These are phyloP conservation scores for Gavia stellata DNA, from an alignment of 2,113 vertebrate genomes.

Conservation along the genomic window DNA sequence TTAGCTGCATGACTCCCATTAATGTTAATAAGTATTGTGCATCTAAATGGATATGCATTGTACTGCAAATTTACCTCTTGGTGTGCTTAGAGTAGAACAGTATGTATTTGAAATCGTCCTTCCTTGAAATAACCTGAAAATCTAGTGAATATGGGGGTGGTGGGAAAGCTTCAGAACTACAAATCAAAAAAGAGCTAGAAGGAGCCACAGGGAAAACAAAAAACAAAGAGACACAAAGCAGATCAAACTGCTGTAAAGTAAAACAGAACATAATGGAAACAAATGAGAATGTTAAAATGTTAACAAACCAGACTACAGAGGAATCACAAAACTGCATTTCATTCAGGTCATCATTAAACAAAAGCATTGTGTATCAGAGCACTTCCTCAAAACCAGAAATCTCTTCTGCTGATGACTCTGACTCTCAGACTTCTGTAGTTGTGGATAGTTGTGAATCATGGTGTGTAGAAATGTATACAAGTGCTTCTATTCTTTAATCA, in stretches of 20 bases:
- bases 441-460: neutral
- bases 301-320: neutral
- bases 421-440: neutral
- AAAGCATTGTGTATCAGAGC: neutral
- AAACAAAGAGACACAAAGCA: neutral
- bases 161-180: neutral
- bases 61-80: constrained; percentile 3
- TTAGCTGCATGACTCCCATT: neutral
- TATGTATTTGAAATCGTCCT: neutral
- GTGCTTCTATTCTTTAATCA: neutral
- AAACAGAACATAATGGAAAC: neutral
- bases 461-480: neutral
- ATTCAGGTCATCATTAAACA: neutral
- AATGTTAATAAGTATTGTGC: neutral
- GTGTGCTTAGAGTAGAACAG: neutral
- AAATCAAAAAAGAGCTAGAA: neutral
- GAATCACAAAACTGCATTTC: neutral
- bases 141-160: neutral
- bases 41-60: neutral
- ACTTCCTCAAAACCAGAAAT: neutral
- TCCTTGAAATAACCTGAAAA: constrained; percentile 15
- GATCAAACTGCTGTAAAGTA: neutral
- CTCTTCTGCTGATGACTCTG: neutral
- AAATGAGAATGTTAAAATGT: neutral
- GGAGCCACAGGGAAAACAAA: neutral